These are phyloP conservation scores for Olivierus martensii DNA, from an alignment of 1,140 invertebrate species.

Conservation along the genomic window DNA sequence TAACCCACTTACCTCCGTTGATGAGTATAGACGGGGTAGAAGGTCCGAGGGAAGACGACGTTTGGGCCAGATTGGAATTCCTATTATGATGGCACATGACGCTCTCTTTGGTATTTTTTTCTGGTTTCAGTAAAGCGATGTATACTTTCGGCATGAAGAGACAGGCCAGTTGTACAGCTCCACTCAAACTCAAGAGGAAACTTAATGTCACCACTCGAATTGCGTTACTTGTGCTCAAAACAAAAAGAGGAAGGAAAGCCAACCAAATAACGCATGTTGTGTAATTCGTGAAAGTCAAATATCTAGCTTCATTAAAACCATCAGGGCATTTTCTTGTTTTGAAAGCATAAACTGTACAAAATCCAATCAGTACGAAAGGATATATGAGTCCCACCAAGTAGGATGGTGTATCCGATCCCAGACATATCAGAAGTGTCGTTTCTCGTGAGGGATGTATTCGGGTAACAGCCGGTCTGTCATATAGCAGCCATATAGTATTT, in stretches of 20 bases:
- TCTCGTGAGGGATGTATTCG: slow-evolving; percentile 32
- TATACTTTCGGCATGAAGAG: slow-evolving; percentile 36
- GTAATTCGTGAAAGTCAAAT: slow-evolving; percentile 62
- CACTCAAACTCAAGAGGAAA: slow-evolving; percentile 37
- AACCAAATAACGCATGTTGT: slow-evolving; percentile 62
- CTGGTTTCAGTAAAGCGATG: slow-evolving; percentile 47
- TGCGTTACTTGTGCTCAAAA: slow-evolving; percentile 35
- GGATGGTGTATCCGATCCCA: slow-evolving; percentile 37
- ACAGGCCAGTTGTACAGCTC: slow-evolving; percentile 21
- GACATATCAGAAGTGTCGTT: slow-evolving; percentile 29
- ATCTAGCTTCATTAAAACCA: slow-evolving; percentile 58
- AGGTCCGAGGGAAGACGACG: neutral
- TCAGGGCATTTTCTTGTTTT: slow-evolving; percentile 60
- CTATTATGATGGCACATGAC: slow-evolving; percentile 34
- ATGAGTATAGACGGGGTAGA: neutral
- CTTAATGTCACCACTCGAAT: slow-evolving; percentile 40
- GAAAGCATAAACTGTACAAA: slow-evolving; percentile 57
- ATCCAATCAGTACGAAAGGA: slow-evolving; percentile 39
- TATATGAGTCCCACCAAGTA: slow-evolving; percentile 41
- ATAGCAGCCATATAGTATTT: slow-evolving; percentile 37
- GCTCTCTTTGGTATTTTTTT: slow-evolving; percentile 49
- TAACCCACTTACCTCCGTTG: no score
- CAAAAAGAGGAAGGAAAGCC: slow-evolving; percentile 55
- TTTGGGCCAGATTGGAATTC: slow-evolving; percentile 8
- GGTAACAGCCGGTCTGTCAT: slow-evolving; percentile 31